Base-by-base conservation (phyloP, 92 coral and sea anemone species). In the Palythoa grandiflora region DNA sequence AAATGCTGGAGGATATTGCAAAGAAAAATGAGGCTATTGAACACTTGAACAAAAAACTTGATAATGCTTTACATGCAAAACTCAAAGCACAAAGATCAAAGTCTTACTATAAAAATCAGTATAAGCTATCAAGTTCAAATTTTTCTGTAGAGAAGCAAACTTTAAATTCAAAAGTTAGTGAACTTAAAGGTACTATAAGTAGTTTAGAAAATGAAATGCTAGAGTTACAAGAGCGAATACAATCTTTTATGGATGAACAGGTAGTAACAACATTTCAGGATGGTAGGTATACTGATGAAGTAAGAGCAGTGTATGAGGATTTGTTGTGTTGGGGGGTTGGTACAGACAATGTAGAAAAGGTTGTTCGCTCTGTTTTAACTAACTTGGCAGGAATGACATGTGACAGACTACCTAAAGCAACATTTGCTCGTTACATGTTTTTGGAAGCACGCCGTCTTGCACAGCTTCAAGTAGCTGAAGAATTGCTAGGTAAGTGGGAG, bases 141-240 rank as follows among this genome's bases (percentile, higher is more conserved):
- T 48, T 53, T 16, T 81, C 75, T 59, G 86, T 8, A 51, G 75
- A 37, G 51, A 81, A 54, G 28, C 20, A 81, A 61, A 81, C 57
- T 21, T 81, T 39, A 59, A 60, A 37, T 44, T 39, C 50, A 73
- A 73, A 15, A 38, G 77, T 73, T 37, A 73, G 19, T 73, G 77
- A 73, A 39, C 77, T 73, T 11, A 73, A 38, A 54, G 77, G 40
- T 28, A 73, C 77, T 8, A 85, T 73, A 57, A 71, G 14, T 5
- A 17, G 73, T 50, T 54, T 85, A 20, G 88, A 68, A 84, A 70
- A 84, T 84, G 65, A 84, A 84, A 84, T 68, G 74, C 38, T 44
- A 59, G 73, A 21, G 72, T 5, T 81, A 13, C 47, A 81, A 65
- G 78, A 81, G 57, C 50, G 77, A 38, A 83, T 83, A 10, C 48